Percentiles rank a stretch among this genome's conserved stretches.
phyloP scores from a whole-genome alignment of 2,888 invertebrate genomes.

The Apamea epomidion region DNA sequence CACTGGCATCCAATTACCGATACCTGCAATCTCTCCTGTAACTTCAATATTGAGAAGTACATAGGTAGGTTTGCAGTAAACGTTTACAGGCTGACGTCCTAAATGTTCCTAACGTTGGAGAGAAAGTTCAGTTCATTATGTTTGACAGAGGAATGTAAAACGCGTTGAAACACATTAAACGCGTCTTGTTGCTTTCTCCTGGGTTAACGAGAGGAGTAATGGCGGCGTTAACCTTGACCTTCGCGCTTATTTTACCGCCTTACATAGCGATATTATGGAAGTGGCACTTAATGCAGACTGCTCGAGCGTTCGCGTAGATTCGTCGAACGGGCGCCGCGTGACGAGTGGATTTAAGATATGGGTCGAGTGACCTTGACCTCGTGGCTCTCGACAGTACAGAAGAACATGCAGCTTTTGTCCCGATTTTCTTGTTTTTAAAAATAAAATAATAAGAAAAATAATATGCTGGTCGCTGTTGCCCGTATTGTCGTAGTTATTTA shows the following conservation, averaged over 20 bases:
- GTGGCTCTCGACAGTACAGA: neutral
- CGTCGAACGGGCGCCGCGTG: neutral
- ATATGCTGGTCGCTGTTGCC: neutral
- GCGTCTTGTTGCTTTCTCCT: slow-evolving; percentile 29
- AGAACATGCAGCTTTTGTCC: neutral
- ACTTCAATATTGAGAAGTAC: neutral
- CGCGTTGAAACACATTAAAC: slow-evolving; percentile 16
- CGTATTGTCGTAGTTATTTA: neutral
- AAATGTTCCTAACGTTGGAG: neutral
- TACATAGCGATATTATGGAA: slow-evolving; percentile 30
- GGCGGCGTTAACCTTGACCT: slow-evolving; percentile 43
- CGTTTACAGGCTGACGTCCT: neutral
- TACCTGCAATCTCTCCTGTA: neutral
- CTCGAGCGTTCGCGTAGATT: slow-evolving; percentile 19
- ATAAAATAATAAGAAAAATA: neutral
- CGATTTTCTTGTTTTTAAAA: slow-evolving; percentile 1
- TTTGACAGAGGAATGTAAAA: slow-evolving; percentile 19
- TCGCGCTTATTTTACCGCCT: slow-evolving; percentile 18
- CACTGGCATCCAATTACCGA: neutral
- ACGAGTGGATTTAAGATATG: slow-evolving; percentile 6
- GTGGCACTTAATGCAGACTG: slow-evolving; percentile 21
- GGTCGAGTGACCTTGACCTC: slow-evolving; percentile 5
- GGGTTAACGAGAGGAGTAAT: slow-evolving; percentile 37
- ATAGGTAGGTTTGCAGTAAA: neutral
- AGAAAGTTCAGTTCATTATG: slow-evolving; percentile 3